Base-by-base conservation (phyloP, 2,888 invertebrate species). In the Adelphocoris suturalis region DNA sequence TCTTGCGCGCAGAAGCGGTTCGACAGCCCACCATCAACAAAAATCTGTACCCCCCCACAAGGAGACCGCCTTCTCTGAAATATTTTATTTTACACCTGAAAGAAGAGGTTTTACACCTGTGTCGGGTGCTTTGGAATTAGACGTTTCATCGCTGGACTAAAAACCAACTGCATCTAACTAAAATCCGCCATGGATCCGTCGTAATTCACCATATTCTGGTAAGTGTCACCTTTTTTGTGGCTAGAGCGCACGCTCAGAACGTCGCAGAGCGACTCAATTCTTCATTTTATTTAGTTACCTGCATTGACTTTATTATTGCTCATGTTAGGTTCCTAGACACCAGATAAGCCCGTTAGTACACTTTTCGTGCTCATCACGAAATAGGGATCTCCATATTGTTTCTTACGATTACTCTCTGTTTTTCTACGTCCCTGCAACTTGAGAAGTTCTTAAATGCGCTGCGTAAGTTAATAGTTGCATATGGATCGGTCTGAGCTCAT, bases 271-370 rank as follows among this genome's bases (percentile, higher is more conserved):
- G 13, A 23, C 68, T 12, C 23, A 37, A 37, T 37, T 68, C 68
- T 27, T 68, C 23, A 68, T 68, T 68, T 68, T 68, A 23, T 37
- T 68, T 68, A 68, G 68, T 68, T 68, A 68, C 68, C 68, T 68
- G 68, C 68, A 68, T 23, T 68, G 68, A 23, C 68, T 13, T 68
- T 27, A 23, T 57, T 37, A 16, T n/a, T n/a, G 19, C 27, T 68
- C 68, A 23, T 68, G 68, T 68, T 12, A 9, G 11, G 19, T 23
- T 9, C 68, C 0, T 23, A 27, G 23, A 27, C 19, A 23, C 68
- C 68, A 23, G 11, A 23, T 68, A 68, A 23, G 68, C 27, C 68
- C 12, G 12, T 68, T 3, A 52, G 11, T 52, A 52, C 3, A 52
- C 16, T 23, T 23, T 11, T 23, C 68, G 68, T 27, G 23, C 27